Base-by-base conservation (phyloP, 2,113 vertebrate genomes). In the Muntiacus muntjak region DNA sequence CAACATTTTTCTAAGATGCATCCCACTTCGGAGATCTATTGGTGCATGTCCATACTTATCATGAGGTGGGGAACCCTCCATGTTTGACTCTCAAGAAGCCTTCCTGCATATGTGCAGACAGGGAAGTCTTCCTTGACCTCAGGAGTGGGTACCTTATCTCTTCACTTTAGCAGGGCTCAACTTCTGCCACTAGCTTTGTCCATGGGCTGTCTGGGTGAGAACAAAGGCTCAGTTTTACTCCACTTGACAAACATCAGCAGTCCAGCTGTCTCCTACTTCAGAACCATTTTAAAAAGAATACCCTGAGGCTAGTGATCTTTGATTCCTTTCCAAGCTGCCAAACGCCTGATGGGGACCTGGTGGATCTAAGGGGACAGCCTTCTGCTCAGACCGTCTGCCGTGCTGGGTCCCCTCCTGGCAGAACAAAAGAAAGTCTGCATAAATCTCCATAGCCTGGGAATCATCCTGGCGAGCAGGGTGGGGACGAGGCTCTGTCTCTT, bases 331-430 rank as follows among this genome's bases (percentile, higher is more conserved):
- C 28, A 50, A 50, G 15, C 28, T 81, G 16, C 28, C 4, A 16
- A 81, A 47, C 0, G 10, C 28, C 28, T 50, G 16, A 33, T 81
- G 78, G 78, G 78, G 78, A 10, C 14, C 26, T 78, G 78, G 45
- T 19, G 45, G 16, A 50, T 50, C 78, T 11, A 50, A 81, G 28
- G 50, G 47, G 4, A 50, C 1, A 28, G 43, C 28, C 45, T 28
- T 47, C 28, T 33, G 28, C 6, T 21, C 40, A n/a, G 33, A 7
- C n/a, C 0, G 0, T 5, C n/a, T 52, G 19, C 13, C 45, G 12
- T 23, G 21, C 8, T 60, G 8, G 3, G 50, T 83, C 45, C 16
- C 47, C 17, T 47, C 40, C 85, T 25, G 45, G 21, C 7, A 67
- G 36, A 84, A 45, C 21, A 26, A 23, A 21, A 50, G 6, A 83